Evolutionary conservation across 2,888 invertebrate genomes (phyloP), one percentile per base, ranked within the genome.

Genomic region (Leptinotarsa rubiginosa): DNA sequence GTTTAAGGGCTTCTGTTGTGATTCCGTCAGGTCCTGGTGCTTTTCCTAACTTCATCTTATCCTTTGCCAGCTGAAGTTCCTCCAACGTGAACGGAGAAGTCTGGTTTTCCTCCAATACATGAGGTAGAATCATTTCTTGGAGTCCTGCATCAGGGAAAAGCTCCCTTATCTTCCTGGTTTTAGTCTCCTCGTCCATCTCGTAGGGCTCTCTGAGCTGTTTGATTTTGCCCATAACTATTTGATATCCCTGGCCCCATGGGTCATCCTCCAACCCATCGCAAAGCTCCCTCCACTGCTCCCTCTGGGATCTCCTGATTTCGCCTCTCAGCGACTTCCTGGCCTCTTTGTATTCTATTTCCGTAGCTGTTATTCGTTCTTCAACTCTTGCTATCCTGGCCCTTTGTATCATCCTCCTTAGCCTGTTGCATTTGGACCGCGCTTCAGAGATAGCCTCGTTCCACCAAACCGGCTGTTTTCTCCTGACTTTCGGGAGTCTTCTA

Each of bases 201-300:
- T 66, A 66, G 3, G 47, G 66, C 13, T 18, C 22, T 18, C 49
- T 66, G 18, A 20, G 15, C 2, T 22, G 15, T 18, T 66, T 66
- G 12, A 70, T 31, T 10, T 31, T 22, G 16, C 62, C 22, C 1
- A 49, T 62, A 18, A 47, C 65, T 52, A 70, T 65, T 7, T 31
- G 22, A 16, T 70, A 70, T 12, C 70, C 65, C 31, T 70, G 70
- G 15, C 70, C 70, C 70, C 64, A 70, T 16, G 52, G 65, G 25
- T 65, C 65, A 1, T 70, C 18, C 4, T 70, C 41, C 31, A 70
- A 54, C 13, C 20, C 52, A 18, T 64, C 52, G 20, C 70, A 70
- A 12, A 70, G 31, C 31, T 31, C 50, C n/a, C 22, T 65, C 70
- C 70, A 70, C 16, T 70, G n/a, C 1, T 64, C 65, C 41, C 65